These are phyloP conservation scores for Sander vitreus DNA, from an alignment of 2,113 vertebrate species.

Conservation along the genomic window DNA sequence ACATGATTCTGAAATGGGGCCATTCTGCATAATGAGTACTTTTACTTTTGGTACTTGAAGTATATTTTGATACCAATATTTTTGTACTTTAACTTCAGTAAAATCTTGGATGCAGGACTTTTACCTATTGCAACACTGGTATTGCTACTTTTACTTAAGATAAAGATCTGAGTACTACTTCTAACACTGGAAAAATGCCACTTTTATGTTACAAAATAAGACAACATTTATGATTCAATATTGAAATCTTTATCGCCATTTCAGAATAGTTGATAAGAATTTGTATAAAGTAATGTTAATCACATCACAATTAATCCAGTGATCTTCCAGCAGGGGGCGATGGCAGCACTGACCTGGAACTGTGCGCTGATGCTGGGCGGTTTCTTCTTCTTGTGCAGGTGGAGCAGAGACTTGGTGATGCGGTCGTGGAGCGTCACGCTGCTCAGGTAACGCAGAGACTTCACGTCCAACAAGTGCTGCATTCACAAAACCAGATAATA, in stretches of 20 bases:
- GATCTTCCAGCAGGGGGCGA: conserved; percentile 50
- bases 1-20: too few relatives aligned
- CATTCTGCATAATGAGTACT: too few relatives aligned
- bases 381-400: conserved; percentile 99
- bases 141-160: too few relatives aligned
- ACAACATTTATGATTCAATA: not conserved
- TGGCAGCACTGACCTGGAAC: conserved; percentile 90
- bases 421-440: conserved; percentile 95
- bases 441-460: conserved; percentile 94
- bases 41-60: too few relatives aligned
- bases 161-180: too few relatives aligned
- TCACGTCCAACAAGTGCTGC: conserved; percentile 94
- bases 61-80: too few relatives aligned
- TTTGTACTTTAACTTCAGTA: too few relatives aligned
- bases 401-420: conserved; percentile 97
- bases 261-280: not conserved
- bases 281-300: not conserved
- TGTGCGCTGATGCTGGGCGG: conserved; percentile 97
- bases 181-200: not conserved
- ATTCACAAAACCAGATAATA: not conserved
- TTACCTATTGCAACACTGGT: not conserved
- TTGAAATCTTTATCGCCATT: not conserved
- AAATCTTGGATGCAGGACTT: too few relatives aligned
- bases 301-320: not conserved
- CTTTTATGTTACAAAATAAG: not conserved